Evolutionary conservation across 2,113 vertebrate genomes (phyloP).

Genomic region (Mormyrus iriodes): DNA sequence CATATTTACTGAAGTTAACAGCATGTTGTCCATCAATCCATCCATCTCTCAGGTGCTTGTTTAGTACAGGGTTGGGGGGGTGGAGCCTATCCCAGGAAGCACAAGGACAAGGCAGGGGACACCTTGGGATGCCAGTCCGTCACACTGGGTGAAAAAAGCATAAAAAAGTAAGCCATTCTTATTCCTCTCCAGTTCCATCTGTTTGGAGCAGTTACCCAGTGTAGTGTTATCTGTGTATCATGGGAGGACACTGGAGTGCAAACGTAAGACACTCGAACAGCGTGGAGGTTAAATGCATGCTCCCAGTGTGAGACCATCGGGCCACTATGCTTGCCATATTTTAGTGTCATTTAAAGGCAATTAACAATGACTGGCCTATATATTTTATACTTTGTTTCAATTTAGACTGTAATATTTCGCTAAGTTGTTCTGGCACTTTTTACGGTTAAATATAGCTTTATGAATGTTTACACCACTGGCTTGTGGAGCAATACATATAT

Average conservation of each 20-base stretch:
- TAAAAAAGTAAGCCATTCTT: background rate
- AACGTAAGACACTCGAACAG: background rate
- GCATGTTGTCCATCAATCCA: background rate
- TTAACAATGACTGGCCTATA: background rate
- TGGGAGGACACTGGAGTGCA: too few species aligned
- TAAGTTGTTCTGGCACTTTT: conserved; percentile 42
- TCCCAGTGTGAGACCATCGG: too few species aligned
- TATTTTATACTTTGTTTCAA: conserved; percentile 41
- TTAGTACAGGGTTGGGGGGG: background rate
- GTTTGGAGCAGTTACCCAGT: background rate
- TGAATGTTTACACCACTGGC: conserved; percentile 44
- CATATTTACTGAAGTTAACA: background rate
- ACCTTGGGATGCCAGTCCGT: background rate
- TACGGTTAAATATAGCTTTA: conserved; percentile 57
- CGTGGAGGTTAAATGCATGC: too few species aligned
- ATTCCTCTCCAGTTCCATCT: background rate
- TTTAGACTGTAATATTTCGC: conserved; percentile 40
- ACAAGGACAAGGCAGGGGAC: background rate
- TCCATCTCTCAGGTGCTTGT: background rate
- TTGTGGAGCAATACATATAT: conserved; percentile 45
- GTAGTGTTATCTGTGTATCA: background rate
- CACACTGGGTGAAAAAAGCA: background rate
- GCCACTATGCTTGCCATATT: too few species aligned
- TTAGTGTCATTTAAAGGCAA: background rate
- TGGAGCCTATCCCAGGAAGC: background rate